Percentiles rank a stretch among this genome's conserved stretches.
phyloP scores from a whole-genome alignment of 2,113 vertebrate genomes.

The Cyanoderma ruficeps region DNA sequence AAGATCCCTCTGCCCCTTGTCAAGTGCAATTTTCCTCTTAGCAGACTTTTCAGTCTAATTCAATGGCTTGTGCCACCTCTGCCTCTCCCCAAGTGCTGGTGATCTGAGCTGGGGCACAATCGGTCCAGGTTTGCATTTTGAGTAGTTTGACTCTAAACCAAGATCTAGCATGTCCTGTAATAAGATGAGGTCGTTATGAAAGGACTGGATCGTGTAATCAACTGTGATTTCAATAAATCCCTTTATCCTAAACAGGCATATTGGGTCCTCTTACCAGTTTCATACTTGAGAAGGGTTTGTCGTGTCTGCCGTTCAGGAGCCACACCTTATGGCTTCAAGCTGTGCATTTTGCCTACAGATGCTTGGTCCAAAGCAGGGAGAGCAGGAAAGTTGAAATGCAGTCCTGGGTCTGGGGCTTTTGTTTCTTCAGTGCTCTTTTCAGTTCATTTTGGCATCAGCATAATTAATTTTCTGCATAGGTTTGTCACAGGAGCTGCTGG shows the following conservation, averaged over 20 bases:
- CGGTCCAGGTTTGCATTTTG: neutral
- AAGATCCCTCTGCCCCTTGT: neutral
- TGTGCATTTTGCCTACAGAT: neutral
- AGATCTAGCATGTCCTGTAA: neutral
- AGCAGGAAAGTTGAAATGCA: neutral
- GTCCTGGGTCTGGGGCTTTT: neutral
- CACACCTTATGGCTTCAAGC: neutral
- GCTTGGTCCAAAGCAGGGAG: neutral
- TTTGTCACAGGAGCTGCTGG: neutral
- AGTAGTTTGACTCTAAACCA: neutral
- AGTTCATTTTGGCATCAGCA: neutral
- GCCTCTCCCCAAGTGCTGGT: neutral
- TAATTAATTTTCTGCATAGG: neutral
- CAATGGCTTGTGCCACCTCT: neutral
- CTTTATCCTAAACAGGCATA: neutral
- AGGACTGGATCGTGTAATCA: neutral
- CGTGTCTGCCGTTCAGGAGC: fast-evolving
- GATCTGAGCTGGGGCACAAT: neutral
- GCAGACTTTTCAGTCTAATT: neutral
- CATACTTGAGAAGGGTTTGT: neutral
- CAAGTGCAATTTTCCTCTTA: neutral
- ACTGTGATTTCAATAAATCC: neutral
- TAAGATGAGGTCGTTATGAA: neutral
- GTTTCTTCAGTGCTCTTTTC: neutral
- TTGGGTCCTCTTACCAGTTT: neutral